phyloP scores from a whole-genome alignment of 2,797 vertebrate genomes.

The Heteromormyrus szaboi region DNA sequence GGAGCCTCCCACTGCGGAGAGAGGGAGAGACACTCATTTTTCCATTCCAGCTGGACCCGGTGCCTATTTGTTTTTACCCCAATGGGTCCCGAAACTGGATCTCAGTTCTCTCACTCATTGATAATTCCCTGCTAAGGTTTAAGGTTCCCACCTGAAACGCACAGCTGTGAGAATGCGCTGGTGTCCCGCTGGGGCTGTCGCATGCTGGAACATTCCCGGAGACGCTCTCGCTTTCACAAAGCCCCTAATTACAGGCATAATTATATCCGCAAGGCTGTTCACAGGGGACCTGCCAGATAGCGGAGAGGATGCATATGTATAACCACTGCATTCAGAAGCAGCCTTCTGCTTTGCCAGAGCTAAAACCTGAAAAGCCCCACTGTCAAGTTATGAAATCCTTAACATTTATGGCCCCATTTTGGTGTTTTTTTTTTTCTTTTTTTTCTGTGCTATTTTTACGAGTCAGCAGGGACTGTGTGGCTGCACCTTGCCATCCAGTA shows the following conservation, averaged over 20 bases:
- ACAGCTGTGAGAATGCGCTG: not conserved
- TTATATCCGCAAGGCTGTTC: not conserved
- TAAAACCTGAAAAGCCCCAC: not conserved
- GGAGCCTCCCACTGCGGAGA: constrained; percentile 13
- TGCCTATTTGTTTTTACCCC: not conserved
- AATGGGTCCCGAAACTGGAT: not conserved
- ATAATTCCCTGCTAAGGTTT: not conserved
- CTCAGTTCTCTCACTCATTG: not conserved
- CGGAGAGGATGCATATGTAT: not conserved
- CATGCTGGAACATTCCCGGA: not conserved
- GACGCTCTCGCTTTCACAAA: not conserved
- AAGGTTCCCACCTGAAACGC: not conserved
- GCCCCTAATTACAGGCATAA: not conserved
- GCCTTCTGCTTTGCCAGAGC: not conserved
- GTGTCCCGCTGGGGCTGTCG: not conserved
- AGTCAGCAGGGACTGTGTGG: not conserved
- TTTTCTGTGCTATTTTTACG: not conserved
- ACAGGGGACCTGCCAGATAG: not conserved
- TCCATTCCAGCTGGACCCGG: not conserved
- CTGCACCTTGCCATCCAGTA: not conserved
- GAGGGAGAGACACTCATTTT: not conserved
- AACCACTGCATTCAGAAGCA: not conserved
- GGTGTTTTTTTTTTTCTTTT: not conserved
- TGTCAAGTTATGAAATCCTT: not conserved
- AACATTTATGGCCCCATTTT: not conserved